Evolutionary conservation across 2,888 invertebrate species (phyloP), one percentile per base, ranked within the genome.

Genomic region (Brachylomia viminalis): DNA sequence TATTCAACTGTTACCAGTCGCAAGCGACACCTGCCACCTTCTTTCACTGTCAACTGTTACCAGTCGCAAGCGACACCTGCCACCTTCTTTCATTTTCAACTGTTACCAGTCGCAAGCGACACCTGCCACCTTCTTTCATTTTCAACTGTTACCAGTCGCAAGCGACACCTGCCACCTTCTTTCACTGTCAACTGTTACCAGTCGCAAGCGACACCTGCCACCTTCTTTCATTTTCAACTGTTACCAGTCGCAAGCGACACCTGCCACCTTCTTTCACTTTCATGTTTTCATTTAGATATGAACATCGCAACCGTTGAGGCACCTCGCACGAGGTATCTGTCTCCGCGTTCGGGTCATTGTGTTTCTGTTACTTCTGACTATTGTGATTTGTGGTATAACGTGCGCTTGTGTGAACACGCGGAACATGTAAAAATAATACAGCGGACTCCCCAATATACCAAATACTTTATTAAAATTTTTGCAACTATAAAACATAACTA

Each of bases 401-500:
- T 4, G 17, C 38, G 11, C 66, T 10, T 17, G 30, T 33, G 70
- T 33, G 52, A 15, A 23, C 45, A 15, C 23, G n/a, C n/a, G n/a
- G 42, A 23, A 13, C 13, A 42, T 49, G 42, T 7, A 59, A n/a
- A 82, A 89, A 90, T 88, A 87, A 90, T 71, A 90, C 79, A 27
- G 76, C 47, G 17, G 56, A 68, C 15, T 65, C 33, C 49, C 73
- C 64, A 80, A 72, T 85, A 85, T 83, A 86, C 77, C 86, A 90
- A 81, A 89, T 82, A 81, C 85, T 91, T 91, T 90, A 91, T 90
- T 91, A 64, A 54, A 80, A 81, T 76, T 83, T 83, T 72, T 83
- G 79, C 78, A 84, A 80, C 79, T 82, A 84, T 79, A 83, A 81
- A 85, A 86, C 77, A 85, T 78, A 83, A 62, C 71, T 86, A 80